These are phyloP conservation scores for Saguinus midas DNA, from an alignment of 2,113 vertebrate genomes.

Conservation along the genomic window DNA sequence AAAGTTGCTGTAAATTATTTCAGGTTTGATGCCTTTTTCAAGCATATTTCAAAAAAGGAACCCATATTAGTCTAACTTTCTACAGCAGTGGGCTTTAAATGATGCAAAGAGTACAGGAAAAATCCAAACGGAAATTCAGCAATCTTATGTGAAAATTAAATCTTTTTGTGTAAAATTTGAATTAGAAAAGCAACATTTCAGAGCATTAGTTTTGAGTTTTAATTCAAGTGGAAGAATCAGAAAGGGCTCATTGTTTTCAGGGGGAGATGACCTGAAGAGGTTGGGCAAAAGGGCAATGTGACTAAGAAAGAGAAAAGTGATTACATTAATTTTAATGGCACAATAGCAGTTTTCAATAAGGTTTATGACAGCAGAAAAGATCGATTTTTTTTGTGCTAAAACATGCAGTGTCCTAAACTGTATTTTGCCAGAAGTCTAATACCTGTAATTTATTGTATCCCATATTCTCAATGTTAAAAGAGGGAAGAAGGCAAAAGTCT, in stretches of 20 bases:
- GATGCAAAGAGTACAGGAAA: slow-evolving; percentile 38
- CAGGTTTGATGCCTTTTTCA: not conserved
- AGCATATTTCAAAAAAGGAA: slow-evolving; percentile 39
- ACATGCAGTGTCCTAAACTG: slow-evolving; percentile 4
- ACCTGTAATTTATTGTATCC: not conserved
- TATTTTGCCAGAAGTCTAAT: slow-evolving; percentile 52
- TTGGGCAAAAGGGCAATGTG: slow-evolving; percentile 17
- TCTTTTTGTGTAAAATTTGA: slow-evolving; percentile 22
- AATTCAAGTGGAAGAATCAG: slow-evolving; percentile 47
- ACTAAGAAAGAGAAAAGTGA: slow-evolving; percentile 54
- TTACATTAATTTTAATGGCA: slow-evolving; percentile 73
- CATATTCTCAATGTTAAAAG: slow-evolving; percentile 64
- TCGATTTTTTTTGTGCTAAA: slow-evolving; percentile 65
- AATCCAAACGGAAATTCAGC: slow-evolving; percentile 37
- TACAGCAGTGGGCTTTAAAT: slow-evolving; percentile 43
- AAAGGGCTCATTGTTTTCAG: slow-evolving; percentile 17
- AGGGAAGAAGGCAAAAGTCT: not conserved
- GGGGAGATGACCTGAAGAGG: not conserved
- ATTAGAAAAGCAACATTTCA: slow-evolving; percentile 43
- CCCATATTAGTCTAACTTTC: not conserved
- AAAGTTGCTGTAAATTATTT: slow-evolving; percentile 21
- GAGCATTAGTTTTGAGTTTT: slow-evolving; percentile 2
- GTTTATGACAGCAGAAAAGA: slow-evolving; percentile 66
- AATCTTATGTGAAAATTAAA: slow-evolving; percentile 45
- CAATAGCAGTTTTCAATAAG: slow-evolving; percentile 59